Base-by-base conservation (phyloP, 1,140 invertebrate genomes). In the Lasioglossum baleicum region DNA sequence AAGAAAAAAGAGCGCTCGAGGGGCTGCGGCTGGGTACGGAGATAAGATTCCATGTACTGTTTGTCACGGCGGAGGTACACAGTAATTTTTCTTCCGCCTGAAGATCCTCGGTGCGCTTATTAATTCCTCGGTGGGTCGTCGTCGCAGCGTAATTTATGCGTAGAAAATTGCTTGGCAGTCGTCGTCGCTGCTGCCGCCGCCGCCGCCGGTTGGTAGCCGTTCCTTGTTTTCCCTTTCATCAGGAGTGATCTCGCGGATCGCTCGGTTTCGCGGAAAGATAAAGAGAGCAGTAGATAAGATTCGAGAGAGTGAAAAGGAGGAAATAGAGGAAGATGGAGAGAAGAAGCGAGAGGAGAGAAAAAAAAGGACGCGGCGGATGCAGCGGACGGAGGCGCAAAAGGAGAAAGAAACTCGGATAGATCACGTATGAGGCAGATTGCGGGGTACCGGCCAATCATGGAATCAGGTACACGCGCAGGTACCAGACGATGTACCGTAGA, bases 351-450 rank as follows among this genome's bases (percentile, higher is more conserved):
- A 67, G 44, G 44, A 20, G 22, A 17, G 17, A 64, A 8, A 20
- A 60, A 20, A 22, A n/a, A 7, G 7, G 31, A 15, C 6, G 2
- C 44, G 20, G 40, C 51, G 26, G 35, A 13, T n/a, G 2, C 17
- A 11, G 72, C 31, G 0, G 22, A 42, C 53, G 51, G 48, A 61
- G 48, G 63, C 35, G 35, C 44, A n/a, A 75, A 72, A 58, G 22
- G 56, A 71, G 31, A 83, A 84, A 75, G 82, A 61, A 84, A 66
- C 63, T 74, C 79, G 82, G 82, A 89, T 89, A 87, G 88, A 90
- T 90, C 88, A 90, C 88, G 88, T 89, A 89, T 82, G 78, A 89
- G 87, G 85, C 67, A 86, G 88, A 90, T 88, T 89, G 87, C 82
- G 78, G 85, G 85, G 84, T 88, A 81, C 83, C 69, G 83, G 80